These are phyloP conservation scores for Protobothrops mucrosquamatus DNA, from an alignment of 2,113 vertebrate genomes.

Conservation along the genomic window DNA sequence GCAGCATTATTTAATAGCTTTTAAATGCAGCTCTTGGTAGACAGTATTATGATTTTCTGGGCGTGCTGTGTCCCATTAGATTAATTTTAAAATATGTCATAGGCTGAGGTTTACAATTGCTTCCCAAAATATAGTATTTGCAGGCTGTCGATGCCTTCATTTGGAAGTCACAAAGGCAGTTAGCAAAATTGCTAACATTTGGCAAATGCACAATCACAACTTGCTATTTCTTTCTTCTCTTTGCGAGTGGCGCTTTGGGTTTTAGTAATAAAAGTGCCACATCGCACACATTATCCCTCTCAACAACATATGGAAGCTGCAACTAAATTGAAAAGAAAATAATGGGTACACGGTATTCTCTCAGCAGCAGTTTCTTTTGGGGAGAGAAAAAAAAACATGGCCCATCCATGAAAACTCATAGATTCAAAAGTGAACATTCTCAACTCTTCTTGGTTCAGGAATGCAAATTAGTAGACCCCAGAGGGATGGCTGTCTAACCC, in stretches of 20 bases:
- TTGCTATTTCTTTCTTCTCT: background rate
- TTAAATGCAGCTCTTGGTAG: background rate
- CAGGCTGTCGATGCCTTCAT: too few species aligned
- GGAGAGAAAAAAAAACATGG: background rate
- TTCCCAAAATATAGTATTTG: background rate
- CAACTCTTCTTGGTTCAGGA: background rate
- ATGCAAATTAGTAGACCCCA: background rate
- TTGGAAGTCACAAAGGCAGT: background rate
- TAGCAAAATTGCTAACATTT: background rate
- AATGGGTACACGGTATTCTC: too few species aligned
- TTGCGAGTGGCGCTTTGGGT: background rate
- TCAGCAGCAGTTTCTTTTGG: background rate
- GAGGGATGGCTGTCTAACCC: background rate
- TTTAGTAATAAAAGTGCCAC: background rate
- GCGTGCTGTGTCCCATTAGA: background rate
- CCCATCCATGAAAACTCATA: background rate
- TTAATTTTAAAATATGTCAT: background rate
- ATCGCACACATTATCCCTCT: background rate
- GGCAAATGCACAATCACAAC: background rate
- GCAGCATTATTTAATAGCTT: background rate
- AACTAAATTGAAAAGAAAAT: background rate
- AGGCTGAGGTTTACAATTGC: background rate
- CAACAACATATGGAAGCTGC: background rate
- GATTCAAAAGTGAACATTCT: background rate
- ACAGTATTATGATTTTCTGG: background rate